These are phyloP conservation scores for Phylloscopus collybita DNA, from an alignment of 2,797 vertebrate genomes.

Conservation along the genomic window DNA sequence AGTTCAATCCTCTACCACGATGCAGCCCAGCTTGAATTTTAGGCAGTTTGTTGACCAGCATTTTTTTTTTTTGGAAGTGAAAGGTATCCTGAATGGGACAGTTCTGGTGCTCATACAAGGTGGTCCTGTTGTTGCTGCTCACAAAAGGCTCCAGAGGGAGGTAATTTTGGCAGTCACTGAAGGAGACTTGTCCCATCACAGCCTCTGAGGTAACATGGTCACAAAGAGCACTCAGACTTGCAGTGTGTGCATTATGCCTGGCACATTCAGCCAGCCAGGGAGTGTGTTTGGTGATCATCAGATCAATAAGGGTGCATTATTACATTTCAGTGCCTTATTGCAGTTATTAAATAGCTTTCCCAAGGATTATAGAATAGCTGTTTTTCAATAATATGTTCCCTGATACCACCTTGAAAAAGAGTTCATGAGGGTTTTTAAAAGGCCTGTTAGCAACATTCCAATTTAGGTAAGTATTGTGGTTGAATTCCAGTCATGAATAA, in stretches of 20 bases:
- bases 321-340: constrained; percentile 33
- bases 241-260: background rate
- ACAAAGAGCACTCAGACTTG: background rate
- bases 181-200: background rate
- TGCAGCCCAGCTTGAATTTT: background rate
- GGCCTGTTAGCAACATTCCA: constrained; percentile 45
- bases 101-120: background rate
- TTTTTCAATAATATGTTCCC: constrained; percentile 48
- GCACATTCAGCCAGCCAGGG: constrained; percentile 4
- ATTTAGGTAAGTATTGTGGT: constrained; percentile 60
- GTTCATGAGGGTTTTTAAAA: constrained; percentile 50
- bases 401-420: constrained; percentile 5
- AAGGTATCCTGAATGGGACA: background rate
- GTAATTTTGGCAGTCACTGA: background rate
- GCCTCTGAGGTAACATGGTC: background rate
- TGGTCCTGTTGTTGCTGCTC: background rate
- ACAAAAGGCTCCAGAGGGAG: background rate
- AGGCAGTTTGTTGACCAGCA: background rate
- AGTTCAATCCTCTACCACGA: background rate
- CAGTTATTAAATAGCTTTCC: constrained; percentile 52
- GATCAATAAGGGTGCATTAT: constrained; percentile 37
- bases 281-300: constrained; percentile 50
- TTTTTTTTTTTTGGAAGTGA: background rate
- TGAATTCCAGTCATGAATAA: constrained; percentile 62
- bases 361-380: constrained; percentile 18